phyloP scores from a whole-genome alignment of 2,113 vertebrate species.

The Laticauda laticaudata region DNA sequence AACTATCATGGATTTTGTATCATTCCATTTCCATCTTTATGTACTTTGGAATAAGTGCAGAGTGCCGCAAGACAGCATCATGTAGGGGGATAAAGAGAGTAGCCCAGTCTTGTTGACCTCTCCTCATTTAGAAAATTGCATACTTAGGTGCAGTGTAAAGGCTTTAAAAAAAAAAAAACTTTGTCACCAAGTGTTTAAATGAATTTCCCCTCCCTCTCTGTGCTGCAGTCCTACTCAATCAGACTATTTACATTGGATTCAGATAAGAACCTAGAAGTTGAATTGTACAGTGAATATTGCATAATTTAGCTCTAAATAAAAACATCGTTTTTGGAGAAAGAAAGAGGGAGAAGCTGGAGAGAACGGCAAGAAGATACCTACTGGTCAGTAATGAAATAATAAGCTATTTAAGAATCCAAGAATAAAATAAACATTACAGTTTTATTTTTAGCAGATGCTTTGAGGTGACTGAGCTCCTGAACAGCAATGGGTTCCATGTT shows the following conservation, averaged over 20 bases:
- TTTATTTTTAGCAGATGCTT: constrained; percentile 67
- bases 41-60: not conserved
- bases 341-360: not conserved
- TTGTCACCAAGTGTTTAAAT: not conserved
- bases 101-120: not conserved
- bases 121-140: not conserved
- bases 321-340: not conserved
- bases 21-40: not conserved
- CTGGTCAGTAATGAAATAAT: constrained; percentile 54
- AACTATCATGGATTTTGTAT: not conserved
- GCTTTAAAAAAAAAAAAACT: not conserved
- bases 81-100: not conserved
- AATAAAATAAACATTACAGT: constrained; percentile 67
- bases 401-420: constrained; percentile 52
- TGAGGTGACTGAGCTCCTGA: constrained; percentile 58
- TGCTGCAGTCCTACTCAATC: not conserved
- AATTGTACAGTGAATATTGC: not conserved
- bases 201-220: not conserved
- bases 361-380: constrained; percentile 30
- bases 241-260: not conserved
- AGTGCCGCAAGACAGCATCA: not conserved
- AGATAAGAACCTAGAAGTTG: not conserved
- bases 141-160: not conserved
- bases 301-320: not conserved
- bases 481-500: constrained; percentile 57